Conservation (phyloP, 2,113 vertebrate genomes). For the Caranx melampygus region DNA sequence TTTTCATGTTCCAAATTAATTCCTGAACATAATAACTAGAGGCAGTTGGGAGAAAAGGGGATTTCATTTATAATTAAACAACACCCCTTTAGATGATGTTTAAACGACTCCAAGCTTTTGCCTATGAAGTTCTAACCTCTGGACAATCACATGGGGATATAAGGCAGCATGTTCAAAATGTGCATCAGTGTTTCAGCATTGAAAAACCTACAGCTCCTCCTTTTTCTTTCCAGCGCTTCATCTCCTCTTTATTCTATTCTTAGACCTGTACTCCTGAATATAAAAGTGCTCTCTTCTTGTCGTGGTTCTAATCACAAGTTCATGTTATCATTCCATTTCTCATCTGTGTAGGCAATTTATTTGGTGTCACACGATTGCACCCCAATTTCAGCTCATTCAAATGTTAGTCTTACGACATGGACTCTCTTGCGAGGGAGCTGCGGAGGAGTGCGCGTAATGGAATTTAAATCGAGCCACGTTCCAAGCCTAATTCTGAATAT, state of each 20-base stretch:
- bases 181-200: neutral
- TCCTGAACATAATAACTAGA: conserved; percentile 68
- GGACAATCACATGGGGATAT: conserved; percentile 33
- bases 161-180: conserved; percentile 7
- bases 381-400: conserved; percentile 75
- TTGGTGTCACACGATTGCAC: conserved; percentile 73
- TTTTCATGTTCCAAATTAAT: conserved; percentile 75
- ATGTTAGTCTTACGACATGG: conserved; percentile 64
- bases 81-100: conserved; percentile 52
- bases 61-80: conserved; percentile 75
- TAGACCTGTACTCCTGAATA: conserved; percentile 33
- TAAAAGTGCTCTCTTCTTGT: conserved; percentile 37
- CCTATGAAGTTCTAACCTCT: conserved; percentile 53
- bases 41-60: conserved; percentile 60
- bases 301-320: conserved; percentile 61
- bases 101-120: conserved; percentile 52
- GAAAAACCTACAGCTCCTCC: neutral
- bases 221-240: conserved; percentile 15
- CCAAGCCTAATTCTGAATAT: conserved; percentile 66
- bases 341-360: conserved; percentile 72
- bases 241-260: conserved; percentile 29
- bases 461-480: conserved; percentile 73
- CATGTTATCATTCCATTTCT: conserved; percentile 71
- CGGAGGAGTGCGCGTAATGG: conserved; percentile 47
- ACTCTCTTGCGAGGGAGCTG: conserved; percentile 54